Base-by-base conservation (phyloP, 2,797 vertebrate genomes). In the Sebastes trivittatus region DNA sequence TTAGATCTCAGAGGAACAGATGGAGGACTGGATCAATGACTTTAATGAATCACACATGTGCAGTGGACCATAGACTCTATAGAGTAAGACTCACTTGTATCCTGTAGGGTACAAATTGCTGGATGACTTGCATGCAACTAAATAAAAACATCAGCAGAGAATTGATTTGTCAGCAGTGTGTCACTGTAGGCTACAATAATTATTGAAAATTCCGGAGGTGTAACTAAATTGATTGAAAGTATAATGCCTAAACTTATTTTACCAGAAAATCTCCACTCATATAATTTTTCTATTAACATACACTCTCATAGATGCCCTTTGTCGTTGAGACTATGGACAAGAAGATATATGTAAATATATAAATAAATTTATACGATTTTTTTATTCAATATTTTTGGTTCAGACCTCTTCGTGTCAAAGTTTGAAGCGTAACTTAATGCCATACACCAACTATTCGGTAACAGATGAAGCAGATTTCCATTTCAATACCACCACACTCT, bases 1-100 rank as follows among this genome's bases (percentile, higher is more conserved):
- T 79, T 77, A 58, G 49, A 55, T 70, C 55, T 77, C 71, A 70
- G 71, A 71, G 79, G 79, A 85, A 55, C 77, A 87, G 82, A 62
- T 85, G 81, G 73, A 78, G 74, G 71, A 68, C 56, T 38, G 38
- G 23, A 60, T 59, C 69, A 71, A 14, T 71, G 68, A 20, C 23
- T 58, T 38, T 7, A 59, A 59, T 18, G 30, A 4, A 14, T 29
- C 23, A 7, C 34, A 71, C 10, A 27, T 9, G 18, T 59, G 9
- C 34, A 59, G 16, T 42, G 23, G 7, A 59, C 55, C 10, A 11
- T 25, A 20, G 7, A 27, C 23, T 29, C 23, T 38, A 8, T 13
- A 34, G 30, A 34, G 32, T 25, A 56, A 56, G 29, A 25, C 3
- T 34, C 11, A 34, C 29, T 66, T 22, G 8, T 16, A 36, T 36